phyloP scores from a whole-genome alignment of 2,888 invertebrate genomes.

The Pristionchus mayeri region DNA sequence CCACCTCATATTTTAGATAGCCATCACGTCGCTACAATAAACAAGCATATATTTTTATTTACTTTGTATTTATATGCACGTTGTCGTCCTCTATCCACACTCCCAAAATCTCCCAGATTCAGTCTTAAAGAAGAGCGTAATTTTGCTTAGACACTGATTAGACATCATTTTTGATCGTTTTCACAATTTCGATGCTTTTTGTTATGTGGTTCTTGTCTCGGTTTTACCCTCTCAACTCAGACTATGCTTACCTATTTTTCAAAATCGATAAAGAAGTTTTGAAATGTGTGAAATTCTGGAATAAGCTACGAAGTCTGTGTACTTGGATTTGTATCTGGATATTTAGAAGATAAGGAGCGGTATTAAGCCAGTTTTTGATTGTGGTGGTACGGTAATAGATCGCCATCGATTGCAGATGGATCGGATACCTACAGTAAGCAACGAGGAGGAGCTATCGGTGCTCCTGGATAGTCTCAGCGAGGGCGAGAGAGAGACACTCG shows the following conservation, averaged over 20 bases:
- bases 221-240: neutral
- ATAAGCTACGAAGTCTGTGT: neutral
- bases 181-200: conserved; percentile 1
- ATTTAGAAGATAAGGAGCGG: neutral
- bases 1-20: neutral
- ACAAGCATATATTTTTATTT: too few species aligned
- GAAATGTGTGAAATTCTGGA: neutral
- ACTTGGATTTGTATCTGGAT: conserved; percentile 3
- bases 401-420: conserved; percentile 32
- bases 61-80: neutral
- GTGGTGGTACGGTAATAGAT: too few species aligned
- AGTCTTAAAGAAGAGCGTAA: neutral
- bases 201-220: neutral
- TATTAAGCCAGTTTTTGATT: neutral
- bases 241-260: neutral
- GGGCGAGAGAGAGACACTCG: conserved; percentile 18
- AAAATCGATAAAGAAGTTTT: conserved; percentile 9
- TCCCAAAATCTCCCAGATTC: neutral
- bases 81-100: neutral
- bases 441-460: neutral
- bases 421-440: conserved; percentile 13
- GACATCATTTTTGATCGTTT: neutral
- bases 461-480: neutral
- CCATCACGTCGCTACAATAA: neutral
- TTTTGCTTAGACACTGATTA: conserved; percentile 17